phyloP scores from a whole-genome alignment of 92 coral and sea anemone species.

The Porites divaricata region DNA sequence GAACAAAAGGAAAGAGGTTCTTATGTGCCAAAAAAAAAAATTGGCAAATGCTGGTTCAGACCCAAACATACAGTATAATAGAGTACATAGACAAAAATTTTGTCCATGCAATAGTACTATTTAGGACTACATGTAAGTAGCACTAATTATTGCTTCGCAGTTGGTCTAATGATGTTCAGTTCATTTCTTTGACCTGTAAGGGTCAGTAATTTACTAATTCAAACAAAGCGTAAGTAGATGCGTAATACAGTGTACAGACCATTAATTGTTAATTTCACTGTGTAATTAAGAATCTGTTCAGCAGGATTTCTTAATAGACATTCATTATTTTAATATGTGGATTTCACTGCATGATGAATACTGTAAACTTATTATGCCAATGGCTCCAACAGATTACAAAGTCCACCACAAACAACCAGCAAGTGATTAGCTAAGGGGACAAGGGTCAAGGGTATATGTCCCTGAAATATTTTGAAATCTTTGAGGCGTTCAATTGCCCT shows the following conservation, averaged over 20 bases:
- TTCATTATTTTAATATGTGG: constrained; percentile 29
- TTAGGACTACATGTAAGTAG: constrained; percentile 33
- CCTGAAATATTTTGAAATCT: constrained; percentile 71
- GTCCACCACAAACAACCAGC: constrained; percentile 65
- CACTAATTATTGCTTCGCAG: constrained; percentile 13
- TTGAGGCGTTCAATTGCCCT: constrained; percentile 64
- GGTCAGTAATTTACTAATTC: constrained; percentile 23
- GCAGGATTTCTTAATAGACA: constrained; percentile 7
- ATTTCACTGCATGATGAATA: constrained; percentile 18
- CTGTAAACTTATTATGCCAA: constrained; percentile 30
- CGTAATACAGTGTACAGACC: constrained; percentile 26
- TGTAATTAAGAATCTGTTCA: constrained; percentile 10
- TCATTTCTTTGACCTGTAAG: constrained; percentile 28
- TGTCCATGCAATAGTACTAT: constrained; percentile 28
- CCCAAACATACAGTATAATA: too few relatives aligned
- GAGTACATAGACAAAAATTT: too few relatives aligned
- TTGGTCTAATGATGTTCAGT: constrained; percentile 21
- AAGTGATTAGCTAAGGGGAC: constrained; percentile 61
- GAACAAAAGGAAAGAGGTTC: constrained; percentile 24
- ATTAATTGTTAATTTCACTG: background rate
- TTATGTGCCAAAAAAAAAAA: constrained; percentile 28
- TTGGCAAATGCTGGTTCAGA: too few relatives aligned
- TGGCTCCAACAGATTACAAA: constrained; percentile 56
- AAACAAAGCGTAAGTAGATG: constrained; percentile 22
- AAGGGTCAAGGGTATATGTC: constrained; percentile 69